A percentile compares a stretch with the other conserved stretches of the same genome.
These are phyloP conservation scores for Sarcophaga caerulescens DNA, from an alignment of 2,888 invertebrate genomes.

Conservation along the genomic window DNA sequence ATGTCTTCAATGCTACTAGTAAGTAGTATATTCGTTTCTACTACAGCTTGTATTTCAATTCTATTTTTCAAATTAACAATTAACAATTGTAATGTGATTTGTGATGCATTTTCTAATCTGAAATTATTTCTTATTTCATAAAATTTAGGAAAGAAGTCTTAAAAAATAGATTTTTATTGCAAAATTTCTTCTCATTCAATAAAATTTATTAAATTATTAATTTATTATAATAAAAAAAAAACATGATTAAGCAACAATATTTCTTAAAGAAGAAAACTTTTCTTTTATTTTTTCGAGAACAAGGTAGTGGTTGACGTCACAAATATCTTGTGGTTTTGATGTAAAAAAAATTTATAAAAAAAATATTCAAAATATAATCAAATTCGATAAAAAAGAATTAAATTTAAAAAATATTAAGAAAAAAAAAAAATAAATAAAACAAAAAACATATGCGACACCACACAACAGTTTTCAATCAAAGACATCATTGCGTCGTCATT, in stretches of 20 bases:
- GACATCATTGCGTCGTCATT: slow-evolving; percentile 41
- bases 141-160: too few species aligned
- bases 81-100: too few species aligned
- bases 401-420: slow-evolving; percentile 5
- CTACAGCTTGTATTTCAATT: too few species aligned
- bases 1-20: too few species aligned
- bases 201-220: slow-evolving; percentile 29
- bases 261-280: slow-evolving; percentile 44
- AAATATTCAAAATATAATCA: not conserved
- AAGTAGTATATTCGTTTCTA: too few species aligned
- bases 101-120: too few species aligned
- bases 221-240: slow-evolving; percentile 9
- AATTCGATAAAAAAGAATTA: slow-evolving; percentile 15
- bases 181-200: not conserved
- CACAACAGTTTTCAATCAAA: slow-evolving; percentile 57
- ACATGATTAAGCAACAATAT: slow-evolving; percentile 44
- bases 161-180: too few species aligned
- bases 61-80: too few species aligned
- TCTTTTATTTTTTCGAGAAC: slow-evolving; percentile 68
- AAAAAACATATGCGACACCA: slow-evolving; percentile 23
- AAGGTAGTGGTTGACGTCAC: slow-evolving; percentile 63
- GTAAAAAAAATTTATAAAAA: slow-evolving; percentile 32
- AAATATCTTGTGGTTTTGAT: slow-evolving; percentile 39
- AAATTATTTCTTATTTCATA: too few species aligned
- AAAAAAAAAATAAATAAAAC: slow-evolving; percentile 27